Percentiles rank a stretch among this genome's conserved stretches.
Evolutionary conservation across 2,113 vertebrate genomes (phyloP).

Genomic region (Gorsachius goisagi): DNA sequence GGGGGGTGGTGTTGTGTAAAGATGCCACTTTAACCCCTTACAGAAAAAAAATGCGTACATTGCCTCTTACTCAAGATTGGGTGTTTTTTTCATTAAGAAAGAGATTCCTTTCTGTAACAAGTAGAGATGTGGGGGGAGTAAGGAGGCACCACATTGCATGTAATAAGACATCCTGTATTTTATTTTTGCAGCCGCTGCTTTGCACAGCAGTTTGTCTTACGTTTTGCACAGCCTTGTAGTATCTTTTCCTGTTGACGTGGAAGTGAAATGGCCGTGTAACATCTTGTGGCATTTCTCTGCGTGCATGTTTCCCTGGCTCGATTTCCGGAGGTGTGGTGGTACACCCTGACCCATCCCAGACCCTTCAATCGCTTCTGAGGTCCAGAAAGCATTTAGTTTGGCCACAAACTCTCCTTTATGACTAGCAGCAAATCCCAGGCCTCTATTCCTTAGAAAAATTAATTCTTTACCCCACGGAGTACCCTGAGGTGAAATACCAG

Average conservation of each 20-base stretch:
- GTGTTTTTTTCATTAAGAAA: not conserved
- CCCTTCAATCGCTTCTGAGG: not conserved
- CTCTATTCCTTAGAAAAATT: not conserved
- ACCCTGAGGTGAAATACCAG: slow-evolving; percentile 18
- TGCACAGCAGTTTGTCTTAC: not conserved
- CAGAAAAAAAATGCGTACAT: not conserved
- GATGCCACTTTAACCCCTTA: not conserved
- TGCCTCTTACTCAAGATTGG: not conserved
- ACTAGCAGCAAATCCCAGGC: not conserved
- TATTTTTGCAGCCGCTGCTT: slow-evolving; percentile 3
- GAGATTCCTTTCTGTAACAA: not conserved
- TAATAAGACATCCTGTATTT: not conserved
- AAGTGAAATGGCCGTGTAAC: not conserved
- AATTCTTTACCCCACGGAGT: not conserved
- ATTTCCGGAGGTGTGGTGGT: not conserved
- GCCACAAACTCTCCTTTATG: not conserved
- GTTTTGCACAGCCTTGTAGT: not conserved
- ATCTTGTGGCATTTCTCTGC: not conserved
- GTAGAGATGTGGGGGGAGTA: not conserved
- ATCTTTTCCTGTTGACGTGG: not conserved
- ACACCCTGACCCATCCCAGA: not conserved
- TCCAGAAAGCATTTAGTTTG: not conserved
- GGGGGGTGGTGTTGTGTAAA: not conserved
- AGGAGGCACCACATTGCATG: not conserved
- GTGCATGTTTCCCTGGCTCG: not conserved